phyloP scores from a whole-genome alignment of 2,888 invertebrate species.

The Drosophila birchii region DNA sequence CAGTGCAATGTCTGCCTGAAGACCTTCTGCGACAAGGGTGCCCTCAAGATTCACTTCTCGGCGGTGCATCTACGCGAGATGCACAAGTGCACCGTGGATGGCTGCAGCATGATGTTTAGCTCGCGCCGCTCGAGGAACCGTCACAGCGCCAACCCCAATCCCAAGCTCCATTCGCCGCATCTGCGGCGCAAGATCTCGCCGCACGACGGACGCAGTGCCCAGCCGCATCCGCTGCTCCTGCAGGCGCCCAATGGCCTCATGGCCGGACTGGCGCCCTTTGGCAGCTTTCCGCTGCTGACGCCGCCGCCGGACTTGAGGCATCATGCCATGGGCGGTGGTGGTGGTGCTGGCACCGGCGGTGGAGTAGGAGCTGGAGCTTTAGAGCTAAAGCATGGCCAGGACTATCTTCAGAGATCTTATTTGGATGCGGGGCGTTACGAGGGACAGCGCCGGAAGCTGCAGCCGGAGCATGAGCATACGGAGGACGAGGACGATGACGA shows the following conservation, averaged over 20 bases:
- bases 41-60: conserved; percentile 99
- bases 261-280: conserved; percentile 90
- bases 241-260: conserved; percentile 87
- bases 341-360: neutral
- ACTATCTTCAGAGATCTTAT: conserved; percentile 85
- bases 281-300: conserved; percentile 91
- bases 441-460: conserved; percentile 47
- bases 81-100: conserved; percentile 99
- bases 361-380: conserved; percentile 84
- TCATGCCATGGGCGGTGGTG: conserved; percentile 78
- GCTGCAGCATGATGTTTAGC: conserved; percentile 99
- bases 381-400: conserved; percentile 88
- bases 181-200: conserved; percentile 96
- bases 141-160: conserved; percentile 99
- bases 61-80: conserved; percentile 99
- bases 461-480: conserved; percentile 48
- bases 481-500: conserved; percentile 83
- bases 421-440: conserved; percentile 86
- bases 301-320: conserved; percentile 86
- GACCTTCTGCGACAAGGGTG: conserved; percentile 99
- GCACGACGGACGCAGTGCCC: conserved; percentile 95
- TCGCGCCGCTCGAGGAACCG: conserved; percentile 97
- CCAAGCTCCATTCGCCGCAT: conserved; percentile 98
- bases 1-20: conserved; percentile 99
- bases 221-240: conserved; percentile 92